Base-by-base conservation (phyloP, 2,797 vertebrate genomes). In the Pempheris klunzingeri region DNA sequence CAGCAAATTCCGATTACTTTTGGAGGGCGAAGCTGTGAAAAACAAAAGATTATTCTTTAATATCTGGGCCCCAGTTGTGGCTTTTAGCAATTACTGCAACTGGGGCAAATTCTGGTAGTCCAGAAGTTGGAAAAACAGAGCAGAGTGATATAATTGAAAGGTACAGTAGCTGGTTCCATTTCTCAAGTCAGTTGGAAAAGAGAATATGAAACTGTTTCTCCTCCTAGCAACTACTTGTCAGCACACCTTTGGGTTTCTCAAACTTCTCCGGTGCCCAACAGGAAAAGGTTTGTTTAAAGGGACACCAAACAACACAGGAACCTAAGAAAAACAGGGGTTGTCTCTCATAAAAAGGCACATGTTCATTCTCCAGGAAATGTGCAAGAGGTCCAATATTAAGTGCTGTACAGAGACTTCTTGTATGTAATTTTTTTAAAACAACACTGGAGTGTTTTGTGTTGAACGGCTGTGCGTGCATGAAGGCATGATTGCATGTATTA, bases 391-490 rank as follows among this genome's bases (percentile, higher is more conserved):
- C 15, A 3, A 7, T 11, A 22, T 8, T 34, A 24, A 26, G 63
- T 14, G 2, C 3, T 0, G 2, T 54, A 77, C 72, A 69, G 30
- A 57, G 24, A 30, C 57, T 43, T 28, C 26, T 53, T 71, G 58
- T 70, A 20, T 50, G 46, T 7, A 3, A 24, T 49, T 8, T 41
- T 28, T 26, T 44, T 47, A 7, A n/a, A 49, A 65, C 54, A 75
- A 30, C 3, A 1, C 14, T 52, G 64, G 3, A 24, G 53, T 41
- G 66, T 50, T 79, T 32, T 24, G 4, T 14, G 66, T 82, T 36
- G 71, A 81, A 79, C 80, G 88, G 38, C 50, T 46, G 87, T 81
- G 87, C 90, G 88, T 84, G 84, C 77, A 86, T 88, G 22, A 55
- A 39, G 22, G 83, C 70, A 72, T 64, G 53, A 81, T 39, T 63